These are phyloP conservation scores for Pluvialis apricaria DNA, from an alignment of 2,113 vertebrate species.

Conservation along the genomic window DNA sequence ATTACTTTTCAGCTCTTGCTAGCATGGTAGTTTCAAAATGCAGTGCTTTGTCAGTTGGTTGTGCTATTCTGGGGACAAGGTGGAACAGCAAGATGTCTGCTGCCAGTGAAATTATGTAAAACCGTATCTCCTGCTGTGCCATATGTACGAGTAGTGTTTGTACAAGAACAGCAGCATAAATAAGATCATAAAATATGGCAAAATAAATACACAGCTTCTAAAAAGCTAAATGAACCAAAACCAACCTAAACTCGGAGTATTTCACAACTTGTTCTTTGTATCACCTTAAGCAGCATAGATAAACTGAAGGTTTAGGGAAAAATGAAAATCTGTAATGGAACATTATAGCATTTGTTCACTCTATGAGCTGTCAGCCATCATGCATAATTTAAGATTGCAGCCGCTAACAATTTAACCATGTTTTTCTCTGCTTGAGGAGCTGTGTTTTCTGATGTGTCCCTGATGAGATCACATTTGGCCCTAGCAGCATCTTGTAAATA, in stretches of 20 bases:
- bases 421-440: not conserved
- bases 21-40: not conserved
- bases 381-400: slow-evolving; percentile 32
- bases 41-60: not conserved
- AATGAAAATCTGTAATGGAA: not conserved
- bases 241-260: not conserved
- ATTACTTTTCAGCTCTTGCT: not conserved
- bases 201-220: not conserved
- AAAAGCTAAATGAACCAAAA: not conserved
- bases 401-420: not conserved
- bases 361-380: slow-evolving; percentile 19
- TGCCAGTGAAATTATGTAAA: not conserved
- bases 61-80: not conserved
- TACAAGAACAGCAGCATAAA: not conserved
- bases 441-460: not conserved
- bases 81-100: not conserved
- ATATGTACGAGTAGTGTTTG: not conserved
- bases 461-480: not conserved
- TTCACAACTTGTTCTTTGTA: not conserved
- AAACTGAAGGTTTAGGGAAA: not conserved
- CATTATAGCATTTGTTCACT: slow-evolving; percentile 9
- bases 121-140: not conserved
- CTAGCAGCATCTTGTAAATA: not conserved
- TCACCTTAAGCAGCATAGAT: not conserved
- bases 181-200: not conserved